These are phyloP conservation scores for Nibea albiflora DNA, from an alignment of 2,113 vertebrate genomes.

Conservation along the genomic window DNA sequence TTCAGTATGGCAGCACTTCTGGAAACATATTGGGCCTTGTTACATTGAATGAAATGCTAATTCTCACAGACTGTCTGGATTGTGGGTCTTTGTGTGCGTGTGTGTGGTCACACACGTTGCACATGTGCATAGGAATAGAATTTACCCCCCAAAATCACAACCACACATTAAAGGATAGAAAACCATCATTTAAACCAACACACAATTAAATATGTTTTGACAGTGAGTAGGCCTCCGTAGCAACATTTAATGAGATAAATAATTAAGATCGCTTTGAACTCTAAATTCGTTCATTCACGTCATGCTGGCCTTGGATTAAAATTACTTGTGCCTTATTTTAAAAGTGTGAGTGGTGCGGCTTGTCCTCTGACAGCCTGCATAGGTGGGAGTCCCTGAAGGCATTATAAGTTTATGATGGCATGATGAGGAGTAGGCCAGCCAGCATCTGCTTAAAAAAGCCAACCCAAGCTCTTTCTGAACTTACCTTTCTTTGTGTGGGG, in stretches of 20 bases:
- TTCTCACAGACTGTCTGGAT: conserved; percentile 70
- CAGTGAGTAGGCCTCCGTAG: neutral
- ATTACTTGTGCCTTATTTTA: conserved; percentile 60
- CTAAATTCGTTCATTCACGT: conserved; percentile 24
- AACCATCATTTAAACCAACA: neutral
- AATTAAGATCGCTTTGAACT: conserved; percentile 32
- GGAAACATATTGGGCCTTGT: conserved; percentile 87
- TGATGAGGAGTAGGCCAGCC: conserved; percentile 73
- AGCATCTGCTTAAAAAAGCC: conserved; percentile 78
- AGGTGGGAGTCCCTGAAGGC: conserved; percentile 70
- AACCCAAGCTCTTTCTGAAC: conserved; percentile 75
- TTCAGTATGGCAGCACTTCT: conserved; percentile 85
- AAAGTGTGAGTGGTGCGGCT: conserved; percentile 29
- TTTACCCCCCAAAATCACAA: conserved; percentile 15
- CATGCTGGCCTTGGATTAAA: conserved; percentile 46
- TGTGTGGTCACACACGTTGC: conserved; percentile 60
- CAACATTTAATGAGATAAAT: conserved; percentile 24
- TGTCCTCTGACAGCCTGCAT: conserved; percentile 59
- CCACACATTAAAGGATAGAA: conserved; percentile 5
- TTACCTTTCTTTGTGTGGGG: conserved; percentile 80
- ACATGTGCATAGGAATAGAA: conserved; percentile 48
- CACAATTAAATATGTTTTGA: neutral
- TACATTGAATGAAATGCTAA: conserved; percentile 86
- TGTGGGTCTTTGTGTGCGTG: conserved; percentile 66
- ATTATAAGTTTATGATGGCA: conserved; percentile 74